Percentiles rank a stretch among this genome's conserved stretches.
Conservation (phyloP, 2,797 vertebrate genomes). For the Schizothorax lantsangensis region DNA sequence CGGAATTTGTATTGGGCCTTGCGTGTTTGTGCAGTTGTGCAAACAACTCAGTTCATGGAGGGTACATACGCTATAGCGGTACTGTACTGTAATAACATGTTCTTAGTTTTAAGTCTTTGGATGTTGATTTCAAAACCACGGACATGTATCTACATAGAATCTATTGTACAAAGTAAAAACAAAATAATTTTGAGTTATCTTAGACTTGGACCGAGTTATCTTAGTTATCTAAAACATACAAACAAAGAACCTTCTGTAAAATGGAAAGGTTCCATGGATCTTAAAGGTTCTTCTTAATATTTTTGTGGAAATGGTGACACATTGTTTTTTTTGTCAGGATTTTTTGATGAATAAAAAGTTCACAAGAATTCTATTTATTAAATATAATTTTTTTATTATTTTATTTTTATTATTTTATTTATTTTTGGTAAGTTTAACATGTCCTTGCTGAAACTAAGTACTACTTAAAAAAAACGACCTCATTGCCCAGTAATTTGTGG, state of each 20-base stretch:
- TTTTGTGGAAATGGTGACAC: too few species aligned
- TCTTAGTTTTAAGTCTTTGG: neutral
- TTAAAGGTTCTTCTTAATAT: too few species aligned
- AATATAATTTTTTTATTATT: too few species aligned
- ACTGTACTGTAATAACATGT: neutral
- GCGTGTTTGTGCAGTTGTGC: neutral
- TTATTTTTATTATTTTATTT: too few species aligned
- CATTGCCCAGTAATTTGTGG: neutral
- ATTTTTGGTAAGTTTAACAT: neutral
- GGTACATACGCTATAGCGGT: neutral
- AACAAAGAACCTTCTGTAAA: neutral
- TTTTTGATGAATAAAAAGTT: too few species aligned
- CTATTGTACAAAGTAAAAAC: neutral
- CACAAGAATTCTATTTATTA: too few species aligned
- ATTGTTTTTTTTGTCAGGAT: too few species aligned
- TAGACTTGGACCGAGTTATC: neutral
- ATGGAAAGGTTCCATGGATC: neutral
- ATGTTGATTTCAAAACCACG: slow-evolving; percentile 1
- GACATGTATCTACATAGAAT: neutral
- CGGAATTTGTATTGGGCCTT: neutral
- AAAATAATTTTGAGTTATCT: neutral
- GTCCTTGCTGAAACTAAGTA: neutral
- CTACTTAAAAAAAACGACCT: too few species aligned
- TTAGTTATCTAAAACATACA: neutral
- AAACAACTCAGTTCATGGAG: neutral